These are phyloP conservation scores for Lasioglossum zephyrum DNA, from an alignment of 2,888 invertebrate species.

Conservation along the genomic window DNA sequence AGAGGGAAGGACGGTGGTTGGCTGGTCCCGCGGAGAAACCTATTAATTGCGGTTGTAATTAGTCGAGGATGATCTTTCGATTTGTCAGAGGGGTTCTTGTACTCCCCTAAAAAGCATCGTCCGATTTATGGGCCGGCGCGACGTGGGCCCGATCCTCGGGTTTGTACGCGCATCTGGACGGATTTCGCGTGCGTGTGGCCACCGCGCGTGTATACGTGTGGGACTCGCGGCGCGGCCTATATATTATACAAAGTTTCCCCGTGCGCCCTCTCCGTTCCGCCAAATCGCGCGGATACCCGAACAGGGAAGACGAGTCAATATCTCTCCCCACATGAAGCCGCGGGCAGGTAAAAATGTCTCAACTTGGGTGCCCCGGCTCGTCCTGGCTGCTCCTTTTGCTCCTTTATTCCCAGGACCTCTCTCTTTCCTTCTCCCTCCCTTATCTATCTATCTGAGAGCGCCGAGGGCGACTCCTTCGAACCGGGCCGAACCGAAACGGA, in stretches of 20 bases:
- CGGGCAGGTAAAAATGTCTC: conserved; percentile 81
- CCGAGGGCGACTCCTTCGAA: conserved; percentile 60
- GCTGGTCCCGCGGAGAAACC: neutral
- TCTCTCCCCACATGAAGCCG: conserved; percentile 69
- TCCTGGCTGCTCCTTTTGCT: conserved; percentile 64
- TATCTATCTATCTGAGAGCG: conserved; percentile 64
- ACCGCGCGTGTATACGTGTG: conserved; percentile 4
- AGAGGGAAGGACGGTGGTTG: neutral
- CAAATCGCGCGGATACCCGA: conserved; percentile 58
- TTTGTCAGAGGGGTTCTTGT: conserved; percentile 50
- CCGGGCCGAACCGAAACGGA: conserved; percentile 11
- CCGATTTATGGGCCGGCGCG: conserved; percentile 49
- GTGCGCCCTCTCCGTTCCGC: conserved; percentile 34
- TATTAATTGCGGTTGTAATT: conserved; percentile 49
- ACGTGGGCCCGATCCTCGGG: conserved; percentile 29
- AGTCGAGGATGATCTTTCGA: conserved; percentile 53
- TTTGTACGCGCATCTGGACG: conserved; percentile 53
- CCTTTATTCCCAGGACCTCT: conserved; percentile 56
- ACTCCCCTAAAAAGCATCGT: conserved; percentile 49
- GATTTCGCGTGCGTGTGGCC: conserved; percentile 54
- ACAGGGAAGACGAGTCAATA: conserved; percentile 78
- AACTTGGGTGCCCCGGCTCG: conserved; percentile 76
- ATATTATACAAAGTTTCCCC: conserved; percentile 75
- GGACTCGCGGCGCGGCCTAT: conserved; percentile 64
- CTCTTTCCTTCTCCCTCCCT: conserved; percentile 33